phyloP scores from a whole-genome alignment of 1,140 invertebrate species.

The Mercenaria mercenaria region DNA sequence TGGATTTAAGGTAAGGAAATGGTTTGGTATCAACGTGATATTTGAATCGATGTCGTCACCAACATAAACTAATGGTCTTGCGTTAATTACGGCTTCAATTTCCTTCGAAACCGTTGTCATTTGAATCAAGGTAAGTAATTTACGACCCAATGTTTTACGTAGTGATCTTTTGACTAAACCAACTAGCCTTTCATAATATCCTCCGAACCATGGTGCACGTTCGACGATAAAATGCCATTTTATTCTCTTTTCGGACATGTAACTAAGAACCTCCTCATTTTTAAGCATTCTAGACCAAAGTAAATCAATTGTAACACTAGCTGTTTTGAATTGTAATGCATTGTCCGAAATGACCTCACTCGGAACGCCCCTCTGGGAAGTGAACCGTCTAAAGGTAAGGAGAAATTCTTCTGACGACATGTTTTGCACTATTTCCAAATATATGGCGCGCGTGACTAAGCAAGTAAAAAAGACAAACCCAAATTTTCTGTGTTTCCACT shows the following conservation, averaged over 20 bases:
- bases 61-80: conserved; percentile 54
- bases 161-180: conserved; percentile 1
- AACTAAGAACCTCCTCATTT: background rate
- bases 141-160: conserved; percentile 12
- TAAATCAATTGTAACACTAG: conserved; percentile 2
- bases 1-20: conserved; percentile 34
- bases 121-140: conserved; percentile 36
- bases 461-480: conserved; percentile 16
- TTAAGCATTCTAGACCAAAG: background rate
- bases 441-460: background rate
- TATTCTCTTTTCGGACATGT: background rate
- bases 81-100: conserved; percentile 52
- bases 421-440: conserved; percentile 32
- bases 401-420: conserved; percentile 58
- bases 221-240: conserved; percentile 10
- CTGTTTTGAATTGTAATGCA: conserved; percentile 33
- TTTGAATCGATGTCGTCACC: conserved; percentile 55
- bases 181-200: too few species aligned
- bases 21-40: conserved; percentile 5
- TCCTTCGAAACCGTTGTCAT: conserved; percentile 49
- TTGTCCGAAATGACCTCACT: conserved; percentile 54
- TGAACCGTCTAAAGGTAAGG: conserved; percentile 49
- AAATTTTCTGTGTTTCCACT: background rate
- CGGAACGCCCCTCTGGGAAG: conserved; percentile 34
- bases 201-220: background rate